Conservation (phyloP, 1,140 invertebrate species). For the Thalassaphorura encarpata region DNA sequence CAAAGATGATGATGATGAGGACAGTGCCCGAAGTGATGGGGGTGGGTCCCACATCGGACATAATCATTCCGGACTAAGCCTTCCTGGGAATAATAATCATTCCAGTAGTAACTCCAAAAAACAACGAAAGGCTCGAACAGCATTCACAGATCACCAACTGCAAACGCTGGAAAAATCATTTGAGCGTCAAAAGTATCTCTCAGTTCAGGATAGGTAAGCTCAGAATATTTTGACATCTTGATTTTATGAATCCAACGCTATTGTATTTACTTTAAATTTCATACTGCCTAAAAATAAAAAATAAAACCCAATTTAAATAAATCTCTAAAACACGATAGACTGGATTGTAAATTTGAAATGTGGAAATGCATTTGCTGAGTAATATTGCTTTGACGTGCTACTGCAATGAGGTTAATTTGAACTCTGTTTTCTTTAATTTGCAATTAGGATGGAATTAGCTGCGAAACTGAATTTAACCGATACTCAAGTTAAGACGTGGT, state of each 20-base stretch:
- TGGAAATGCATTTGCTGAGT: too few relatives aligned
- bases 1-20: constrained; percentile 29
- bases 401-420: not conserved
- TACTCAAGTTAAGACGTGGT: constrained; percentile 57
- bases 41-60: constrained; percentile 15
- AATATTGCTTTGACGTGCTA: not conserved
- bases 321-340: too few relatives aligned
- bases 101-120: constrained; percentile 59
- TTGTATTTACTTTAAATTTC: too few relatives aligned
- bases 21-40: constrained; percentile 27
- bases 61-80: constrained; percentile 17
- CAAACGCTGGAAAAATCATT: constrained; percentile 96
- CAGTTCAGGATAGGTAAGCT: constrained; percentile 70
- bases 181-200: constrained; percentile 95
- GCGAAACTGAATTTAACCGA: constrained; percentile 91
- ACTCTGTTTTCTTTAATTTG: not conserved
- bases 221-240: too few relatives aligned
- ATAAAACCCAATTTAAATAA: too few relatives aligned
- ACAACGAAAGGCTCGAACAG: constrained; percentile 92
- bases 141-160: constrained; percentile 96
- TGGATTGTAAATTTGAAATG: too few relatives aligned
- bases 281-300: too few relatives aligned
- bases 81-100: constrained; percentile 21
- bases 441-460: constrained; percentile 80
- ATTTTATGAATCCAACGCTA: too few relatives aligned